phyloP scores from a whole-genome alignment of 2,888 invertebrate species.

The Anticlea derivata region DNA sequence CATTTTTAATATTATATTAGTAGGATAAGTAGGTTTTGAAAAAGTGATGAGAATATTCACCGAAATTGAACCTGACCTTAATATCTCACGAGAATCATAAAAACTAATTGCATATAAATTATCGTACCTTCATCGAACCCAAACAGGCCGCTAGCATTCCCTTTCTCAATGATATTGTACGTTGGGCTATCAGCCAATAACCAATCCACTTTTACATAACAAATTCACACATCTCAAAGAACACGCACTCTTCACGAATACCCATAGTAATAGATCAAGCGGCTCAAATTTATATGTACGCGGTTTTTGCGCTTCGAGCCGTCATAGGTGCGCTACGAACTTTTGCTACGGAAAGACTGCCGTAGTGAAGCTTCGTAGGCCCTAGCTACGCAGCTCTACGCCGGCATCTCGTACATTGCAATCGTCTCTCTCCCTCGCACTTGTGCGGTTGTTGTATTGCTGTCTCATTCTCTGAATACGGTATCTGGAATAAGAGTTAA shows the following conservation, averaged over 20 bases:
- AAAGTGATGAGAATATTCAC: no score
- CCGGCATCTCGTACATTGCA: constrained; percentile 39
- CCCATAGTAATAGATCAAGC: constrained; percentile 28
- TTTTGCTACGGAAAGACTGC: constrained; percentile 64
- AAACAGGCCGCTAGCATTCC: constrained; percentile 69
- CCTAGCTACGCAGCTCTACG: constrained; percentile 43
- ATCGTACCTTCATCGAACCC: constrained; percentile 73
- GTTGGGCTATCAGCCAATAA: constrained; percentile 70
- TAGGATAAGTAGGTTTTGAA: no score
- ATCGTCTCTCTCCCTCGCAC: constrained; percentile 25
- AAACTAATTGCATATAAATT: constrained; percentile 13
- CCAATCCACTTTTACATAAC: constrained; percentile 81
- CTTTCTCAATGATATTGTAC: constrained; percentile 81
- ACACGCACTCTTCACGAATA: constrained; percentile 42
- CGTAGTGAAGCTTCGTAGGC: constrained; percentile 48
- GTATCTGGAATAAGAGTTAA: constrained; percentile 60
- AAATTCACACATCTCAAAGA: constrained; percentile 53
- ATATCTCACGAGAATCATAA: constrained; percentile 12
- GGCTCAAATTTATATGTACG: constrained; percentile 21
- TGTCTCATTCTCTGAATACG: constrained; percentile 53
- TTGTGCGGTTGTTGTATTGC: constrained; percentile 31
- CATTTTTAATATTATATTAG: no score
- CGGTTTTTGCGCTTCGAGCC: constrained; percentile 32
- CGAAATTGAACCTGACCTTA: constrained; percentile 1
- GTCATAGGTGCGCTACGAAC: constrained; percentile 68